These are phyloP conservation scores for Phaethon lepturus DNA, from an alignment of 2,113 vertebrate genomes.

Conservation along the genomic window DNA sequence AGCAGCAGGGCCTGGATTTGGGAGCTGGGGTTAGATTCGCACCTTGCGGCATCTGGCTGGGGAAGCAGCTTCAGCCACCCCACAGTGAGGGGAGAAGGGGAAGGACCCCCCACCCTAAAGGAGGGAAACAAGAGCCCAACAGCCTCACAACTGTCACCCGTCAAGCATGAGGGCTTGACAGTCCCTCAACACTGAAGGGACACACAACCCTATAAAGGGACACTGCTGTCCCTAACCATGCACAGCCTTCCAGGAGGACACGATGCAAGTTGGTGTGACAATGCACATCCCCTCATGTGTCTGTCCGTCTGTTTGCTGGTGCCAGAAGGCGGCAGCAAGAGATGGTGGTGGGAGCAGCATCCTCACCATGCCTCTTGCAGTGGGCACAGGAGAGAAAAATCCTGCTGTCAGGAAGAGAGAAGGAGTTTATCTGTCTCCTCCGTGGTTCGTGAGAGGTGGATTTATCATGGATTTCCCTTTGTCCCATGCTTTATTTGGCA, in stretches of 20 bases:
- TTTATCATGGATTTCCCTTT: constrained; percentile 59
- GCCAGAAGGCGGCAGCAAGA: fast-evolving
- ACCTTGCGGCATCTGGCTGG: fast-evolving
- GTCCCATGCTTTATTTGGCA: constrained; percentile 39
- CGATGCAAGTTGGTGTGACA: fast-evolving
- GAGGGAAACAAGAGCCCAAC: fast-evolving
- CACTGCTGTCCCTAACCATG: fast-evolving
- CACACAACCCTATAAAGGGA: fast-evolving
- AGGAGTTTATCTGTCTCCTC: constrained; percentile 58
- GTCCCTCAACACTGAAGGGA: not conserved
- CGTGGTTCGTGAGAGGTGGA: not conserved
- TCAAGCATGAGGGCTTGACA: fast-evolving
- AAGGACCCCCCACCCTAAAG: not conserved
- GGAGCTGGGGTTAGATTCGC: not conserved
- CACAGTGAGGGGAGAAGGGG: fast-evolving
- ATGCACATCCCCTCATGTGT: fast-evolving
- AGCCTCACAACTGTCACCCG: fast-evolving
- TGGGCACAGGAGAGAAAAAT: constrained; percentile 6
- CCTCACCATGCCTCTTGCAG: not conserved
- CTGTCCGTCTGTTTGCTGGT: fast-evolving
- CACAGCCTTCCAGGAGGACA: not conserved
- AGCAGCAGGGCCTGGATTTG: not conserved
- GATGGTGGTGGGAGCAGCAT: not conserved
- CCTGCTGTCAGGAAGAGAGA: not conserved
- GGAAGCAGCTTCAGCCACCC: not conserved